Evolutionary conservation across 2,888 invertebrate genomes (phyloP).

Genomic region (Cheilosia pagana): DNA sequence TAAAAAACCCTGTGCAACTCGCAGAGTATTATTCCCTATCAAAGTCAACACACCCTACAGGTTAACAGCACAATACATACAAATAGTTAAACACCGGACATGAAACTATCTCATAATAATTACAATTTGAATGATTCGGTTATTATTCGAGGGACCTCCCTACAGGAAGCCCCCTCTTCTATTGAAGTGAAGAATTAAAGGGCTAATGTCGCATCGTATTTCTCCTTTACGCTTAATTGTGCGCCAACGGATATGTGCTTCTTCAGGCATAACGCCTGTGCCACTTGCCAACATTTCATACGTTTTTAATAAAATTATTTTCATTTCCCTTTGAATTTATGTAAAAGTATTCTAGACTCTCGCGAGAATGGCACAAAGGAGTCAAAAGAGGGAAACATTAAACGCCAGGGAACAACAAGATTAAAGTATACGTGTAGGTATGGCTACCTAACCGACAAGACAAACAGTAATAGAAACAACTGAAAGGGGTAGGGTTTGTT

Average conservation of each 20-base stretch:
- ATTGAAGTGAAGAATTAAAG: neutral
- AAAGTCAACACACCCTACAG: no score
- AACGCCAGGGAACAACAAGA: no score
- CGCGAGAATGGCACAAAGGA: no score
- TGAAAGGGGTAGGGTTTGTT: no score
- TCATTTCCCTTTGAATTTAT: neutral
- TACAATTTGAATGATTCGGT: slow-evolving; percentile 16
- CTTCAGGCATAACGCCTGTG: slow-evolving; percentile 44
- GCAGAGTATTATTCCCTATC: no score
- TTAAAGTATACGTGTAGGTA: no score
- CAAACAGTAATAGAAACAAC: no score
- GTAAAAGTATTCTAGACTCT: neutral
- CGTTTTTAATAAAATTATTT: slow-evolving; percentile 2
- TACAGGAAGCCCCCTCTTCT: slow-evolving; percentile 16
- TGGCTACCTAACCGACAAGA: no score
- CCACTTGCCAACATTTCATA: slow-evolving; percentile 16
- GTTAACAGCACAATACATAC: no score
- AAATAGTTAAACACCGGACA: neutral
- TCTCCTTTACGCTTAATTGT: slow-evolving; percentile 25
- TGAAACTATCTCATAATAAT: slow-evolving; percentile 3
- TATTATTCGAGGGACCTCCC: neutral
- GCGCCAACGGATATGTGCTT: slow-evolving; percentile 38
- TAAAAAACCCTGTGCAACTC: no score
- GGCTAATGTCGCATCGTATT: neutral
- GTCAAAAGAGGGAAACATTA: no score